Conservation (phyloP, 2,888 invertebrate species). For the Ommatoiulus sabulosus region DNA sequence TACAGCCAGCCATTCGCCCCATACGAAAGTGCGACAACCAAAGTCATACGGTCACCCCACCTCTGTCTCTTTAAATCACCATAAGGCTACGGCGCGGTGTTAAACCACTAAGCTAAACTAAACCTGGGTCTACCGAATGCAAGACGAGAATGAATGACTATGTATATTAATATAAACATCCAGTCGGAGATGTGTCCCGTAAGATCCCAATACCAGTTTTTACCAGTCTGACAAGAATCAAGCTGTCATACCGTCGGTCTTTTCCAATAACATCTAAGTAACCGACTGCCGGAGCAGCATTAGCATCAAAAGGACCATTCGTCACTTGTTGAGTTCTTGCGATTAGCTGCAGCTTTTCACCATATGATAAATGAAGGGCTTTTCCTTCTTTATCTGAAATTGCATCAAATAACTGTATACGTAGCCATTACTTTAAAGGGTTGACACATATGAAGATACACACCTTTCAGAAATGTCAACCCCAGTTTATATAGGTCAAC, state of each 20-base stretch:
- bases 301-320: conserved; percentile 83
- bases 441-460: conserved; percentile 60
- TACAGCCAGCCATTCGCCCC: too few relatives aligned
- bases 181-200: too few relatives aligned
- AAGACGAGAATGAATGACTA: too few relatives aligned
- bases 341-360: conserved; percentile 89
- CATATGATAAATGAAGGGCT: conserved; percentile 92
- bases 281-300: conserved; percentile 82
- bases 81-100: too few relatives aligned
- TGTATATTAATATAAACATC: too few relatives aligned
- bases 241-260: conserved; percentile 77
- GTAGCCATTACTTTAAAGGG: neutral
- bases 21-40: too few relatives aligned
- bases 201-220: too few relatives aligned
- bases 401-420: neutral
- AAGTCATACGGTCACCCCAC: too few relatives aligned
- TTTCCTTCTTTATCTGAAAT: conserved; percentile 94
- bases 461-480: conserved; percentile 94
- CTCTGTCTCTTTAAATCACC: too few relatives aligned
- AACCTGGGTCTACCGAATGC: too few relatives aligned
- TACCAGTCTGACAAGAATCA: neutral
- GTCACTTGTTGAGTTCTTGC: conserved; percentile 92
- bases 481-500: conserved; percentile 90
- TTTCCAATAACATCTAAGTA: conserved; percentile 95
- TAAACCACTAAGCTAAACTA: too few relatives aligned